Base-by-base conservation (phyloP, 1,140 invertebrate species). In the Globodera ellingtonae region DNA sequence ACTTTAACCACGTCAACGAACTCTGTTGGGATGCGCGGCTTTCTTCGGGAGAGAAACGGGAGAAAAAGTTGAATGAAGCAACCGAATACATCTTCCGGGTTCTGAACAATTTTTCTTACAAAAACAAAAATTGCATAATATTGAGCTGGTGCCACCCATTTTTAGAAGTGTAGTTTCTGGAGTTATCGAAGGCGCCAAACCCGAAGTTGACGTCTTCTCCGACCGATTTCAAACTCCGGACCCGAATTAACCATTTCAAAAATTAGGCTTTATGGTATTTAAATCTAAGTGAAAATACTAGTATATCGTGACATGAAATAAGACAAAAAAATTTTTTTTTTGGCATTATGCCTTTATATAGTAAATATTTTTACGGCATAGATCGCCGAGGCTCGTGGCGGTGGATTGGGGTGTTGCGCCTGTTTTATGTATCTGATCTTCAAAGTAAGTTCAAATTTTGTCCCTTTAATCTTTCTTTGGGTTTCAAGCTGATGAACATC, bases 21-120 rank as follows among this genome's bases (percentile, higher is more conserved):
- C 35, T 77, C 15, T 77, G 75, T 21, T 48, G 65, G 47, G 65
- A 77, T 7, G 59, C 69, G 13, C 65, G 69, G 13, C 48, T 48
- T 62, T 52, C 24, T 6, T 13, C 62, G 24, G 52, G 50, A 21
- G 59, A 79, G 8, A 48, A 44, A 21, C 79, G 73, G 47, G 47
- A 65, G 72, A 24, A 79, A 62, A 78, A 79, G 13, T 13, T 79
- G 24, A 75, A 13, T 13, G 46, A n/a, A 15, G 67, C 78, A 7
- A 48, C 75, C 44, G 69, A 77, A 24, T 67, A 77, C 69, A 77
- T 77, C 69, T 77, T 77, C n/a, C 59, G 69, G 62, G 74, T 76
- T 35, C 3, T 35, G 1, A 35, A 35, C 35, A 35, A 35, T 35
- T 35, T 24, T 35, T 35, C 35, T 2, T 35, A 35, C 35, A 35